Conservation (phyloP, 1,140 invertebrate genomes). For the Mamestra configurata region DNA sequence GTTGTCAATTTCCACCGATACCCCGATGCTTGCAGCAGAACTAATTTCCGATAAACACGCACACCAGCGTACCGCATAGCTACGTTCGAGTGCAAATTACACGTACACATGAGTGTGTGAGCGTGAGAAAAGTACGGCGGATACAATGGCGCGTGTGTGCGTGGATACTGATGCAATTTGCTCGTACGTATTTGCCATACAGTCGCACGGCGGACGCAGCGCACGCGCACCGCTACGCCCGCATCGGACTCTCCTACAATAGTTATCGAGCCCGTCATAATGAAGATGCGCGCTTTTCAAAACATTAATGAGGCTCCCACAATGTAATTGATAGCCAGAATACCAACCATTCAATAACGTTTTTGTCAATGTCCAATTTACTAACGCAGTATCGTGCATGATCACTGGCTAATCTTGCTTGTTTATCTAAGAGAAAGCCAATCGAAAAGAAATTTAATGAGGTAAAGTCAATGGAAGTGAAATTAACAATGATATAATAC, state of each 20-base stretch:
- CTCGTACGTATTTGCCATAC: conserved; percentile 57
- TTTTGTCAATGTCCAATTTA: conserved; percentile 75
- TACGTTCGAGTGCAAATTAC: conserved; percentile 76
- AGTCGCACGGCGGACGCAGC: conserved; percentile 54
- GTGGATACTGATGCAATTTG: conserved; percentile 60
- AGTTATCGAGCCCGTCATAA: conserved; percentile 79
- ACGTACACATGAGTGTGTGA: conserved; percentile 70
- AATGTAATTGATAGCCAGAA: conserved; percentile 75
- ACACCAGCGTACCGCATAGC: conserved; percentile 63
- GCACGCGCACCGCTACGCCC: conserved; percentile 71
- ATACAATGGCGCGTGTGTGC: conserved; percentile 73
- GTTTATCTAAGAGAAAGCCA: conserved; percentile 68
- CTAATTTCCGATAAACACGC: conserved; percentile 82
- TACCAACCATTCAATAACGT: conserved; percentile 60
- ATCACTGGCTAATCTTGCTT: conserved; percentile 69
- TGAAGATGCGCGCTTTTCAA: conserved; percentile 83
- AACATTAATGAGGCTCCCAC: conserved; percentile 79
- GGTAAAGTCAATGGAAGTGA: conserved; percentile 59
- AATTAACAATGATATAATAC: conserved; percentile 61
- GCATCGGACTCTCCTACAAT: conserved; percentile 76
- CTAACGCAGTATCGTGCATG: conserved; percentile 63
- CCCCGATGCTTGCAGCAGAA: conserved; percentile 71
- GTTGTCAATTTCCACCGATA: conserved; percentile 79
- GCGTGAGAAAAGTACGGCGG: conserved; percentile 84
- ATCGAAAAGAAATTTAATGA: conserved; percentile 53